Base-by-base conservation (phyloP, 2,113 vertebrate species). In the Athene cunicularia region DNA sequence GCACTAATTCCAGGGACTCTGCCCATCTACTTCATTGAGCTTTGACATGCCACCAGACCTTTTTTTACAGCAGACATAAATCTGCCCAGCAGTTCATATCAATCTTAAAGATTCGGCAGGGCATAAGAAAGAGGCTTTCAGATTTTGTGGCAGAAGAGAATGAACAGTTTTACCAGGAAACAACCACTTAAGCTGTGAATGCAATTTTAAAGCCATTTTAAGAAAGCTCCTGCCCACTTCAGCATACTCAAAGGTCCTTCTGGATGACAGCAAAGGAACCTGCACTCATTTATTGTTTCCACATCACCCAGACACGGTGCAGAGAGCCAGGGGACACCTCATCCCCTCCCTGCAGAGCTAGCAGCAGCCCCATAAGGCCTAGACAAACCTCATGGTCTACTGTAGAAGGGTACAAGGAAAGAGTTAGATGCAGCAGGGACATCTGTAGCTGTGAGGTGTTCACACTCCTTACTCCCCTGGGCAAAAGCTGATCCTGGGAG, bases 91-190 rank as follows among this genome's bases (percentile, higher is more conserved):
- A 91, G 70, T 75, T 52, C 52, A 63, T 70, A 94, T 85, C 60
- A 92, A 81, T 88, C 87, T 93, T 47, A 71, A 64, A 45, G 63
- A 88, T 93, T 88, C 88, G 90, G 45, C 39, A 80, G 75, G 63
- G 71, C 96, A 84, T 84, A 83, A 52, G 50, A 95, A 82, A 35
- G 53, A 82, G 59, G 35, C 59, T 90, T 90, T 88, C 37, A 77
- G 35, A 50, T 62, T 95, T 90, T 73, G 70, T 58, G 79, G 73
- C 24, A 83, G 47, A 95, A 88, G 63, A 86, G 93, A 93, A 92
- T 88, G 18, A 96, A 83, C 63, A 66, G 50, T 71, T 93, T 74
- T 71, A 90, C 47, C 1, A 11, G 55, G 92, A 95, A 94, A 92
- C 37, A 88, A 75, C 37, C 67, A 83, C 64, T 97, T 88, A 73